phyloP scores from a whole-genome alignment of 1,140 invertebrate genomes.

The Drosophila insularis region DNA sequence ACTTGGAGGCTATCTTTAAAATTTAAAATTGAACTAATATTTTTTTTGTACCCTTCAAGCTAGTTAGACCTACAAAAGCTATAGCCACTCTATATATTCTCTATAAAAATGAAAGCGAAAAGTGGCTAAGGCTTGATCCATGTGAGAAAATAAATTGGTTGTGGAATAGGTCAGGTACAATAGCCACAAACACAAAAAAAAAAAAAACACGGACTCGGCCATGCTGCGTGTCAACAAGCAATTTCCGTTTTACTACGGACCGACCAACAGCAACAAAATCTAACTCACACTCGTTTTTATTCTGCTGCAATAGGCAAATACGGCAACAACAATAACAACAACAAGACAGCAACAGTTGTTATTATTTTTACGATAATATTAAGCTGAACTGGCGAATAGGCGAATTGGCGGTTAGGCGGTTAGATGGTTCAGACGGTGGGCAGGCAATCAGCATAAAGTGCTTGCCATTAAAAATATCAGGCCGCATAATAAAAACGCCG shows the following conservation, averaged over 20 bases:
- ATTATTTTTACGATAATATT: constrained; percentile 75
- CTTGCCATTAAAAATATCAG: constrained; percentile 78
- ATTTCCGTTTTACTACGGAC: constrained; percentile 63
- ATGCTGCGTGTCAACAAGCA: constrained; percentile 75
- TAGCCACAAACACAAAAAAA: neutral
- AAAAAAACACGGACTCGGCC: constrained; percentile 4
- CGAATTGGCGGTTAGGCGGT: neutral
- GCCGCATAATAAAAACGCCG: constrained; percentile 70
- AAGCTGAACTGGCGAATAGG: constrained; percentile 48
- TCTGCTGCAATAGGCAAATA: constrained; percentile 41
- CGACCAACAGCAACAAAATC: constrained; percentile 34
- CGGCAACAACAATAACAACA: neutral
- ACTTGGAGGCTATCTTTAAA: too few relatives aligned
- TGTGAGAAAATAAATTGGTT: constrained; percentile 68
- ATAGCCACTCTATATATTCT: neutral
- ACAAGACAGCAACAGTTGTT: constrained; percentile 63
- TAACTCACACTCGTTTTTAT: constrained; percentile 16
- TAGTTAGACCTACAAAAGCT: too few relatives aligned
- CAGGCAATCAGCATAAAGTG: constrained; percentile 78
- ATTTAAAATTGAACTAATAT: neutral
- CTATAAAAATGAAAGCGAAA: constrained; percentile 15
- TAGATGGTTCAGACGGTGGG: constrained; percentile 1
- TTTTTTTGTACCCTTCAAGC: too few relatives aligned
- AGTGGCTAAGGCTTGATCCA: constrained; percentile 43
- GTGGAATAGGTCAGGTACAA: constrained; percentile 64